These are phyloP conservation scores for Atrina japonica DNA, from an alignment of 2,888 invertebrate species.

Conservation along the genomic window DNA sequence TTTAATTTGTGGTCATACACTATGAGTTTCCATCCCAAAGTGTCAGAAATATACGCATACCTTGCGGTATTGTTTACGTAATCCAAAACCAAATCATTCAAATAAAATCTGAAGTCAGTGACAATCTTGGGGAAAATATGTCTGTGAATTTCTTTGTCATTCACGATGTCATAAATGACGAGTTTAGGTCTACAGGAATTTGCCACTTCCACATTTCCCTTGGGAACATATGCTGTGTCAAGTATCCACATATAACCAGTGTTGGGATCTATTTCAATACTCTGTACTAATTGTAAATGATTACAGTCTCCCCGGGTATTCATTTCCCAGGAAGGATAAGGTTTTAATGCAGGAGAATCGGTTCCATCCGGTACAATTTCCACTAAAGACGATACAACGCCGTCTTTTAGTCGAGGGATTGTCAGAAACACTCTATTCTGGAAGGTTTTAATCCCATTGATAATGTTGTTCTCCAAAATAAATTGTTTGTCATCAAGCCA, in stretches of 20 bases:
- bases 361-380: slow-evolving; percentile 43
- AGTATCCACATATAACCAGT: slow-evolving; percentile 65
- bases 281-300: slow-evolving; percentile 59
- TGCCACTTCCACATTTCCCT: neutral
- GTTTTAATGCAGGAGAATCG: slow-evolving; percentile 44
- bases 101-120: slow-evolving; percentile 48
- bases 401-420: slow-evolving; percentile 55
- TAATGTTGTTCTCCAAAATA: slow-evolving; percentile 51
- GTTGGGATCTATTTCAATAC: slow-evolving; percentile 64
- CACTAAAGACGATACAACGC: slow-evolving; percentile 54
- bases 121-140: slow-evolving; percentile 50
- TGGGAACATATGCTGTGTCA: slow-evolving; percentile 53
- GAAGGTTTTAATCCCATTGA: slow-evolving; percentile 62
- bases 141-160: slow-evolving; percentile 43
- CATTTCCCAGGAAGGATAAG: slow-evolving; percentile 59
- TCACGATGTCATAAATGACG: slow-evolving; percentile 56
- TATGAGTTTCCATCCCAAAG: slow-evolving; percentile 53
- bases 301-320: slow-evolving; percentile 54
- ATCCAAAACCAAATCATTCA: slow-evolving; percentile 64
- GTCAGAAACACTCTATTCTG: slow-evolving; percentile 56
- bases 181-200: slow-evolving; percentile 58
- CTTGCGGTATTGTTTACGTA: slow-evolving; percentile 42
- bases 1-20: slow-evolving; percentile 55
- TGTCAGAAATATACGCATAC: slow-evolving; percentile 64
- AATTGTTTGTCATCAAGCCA: slow-evolving; percentile 46